These are phyloP conservation scores for Anthophora plumipes DNA, from an alignment of 2,888 invertebrate species.

Conservation along the genomic window DNA sequence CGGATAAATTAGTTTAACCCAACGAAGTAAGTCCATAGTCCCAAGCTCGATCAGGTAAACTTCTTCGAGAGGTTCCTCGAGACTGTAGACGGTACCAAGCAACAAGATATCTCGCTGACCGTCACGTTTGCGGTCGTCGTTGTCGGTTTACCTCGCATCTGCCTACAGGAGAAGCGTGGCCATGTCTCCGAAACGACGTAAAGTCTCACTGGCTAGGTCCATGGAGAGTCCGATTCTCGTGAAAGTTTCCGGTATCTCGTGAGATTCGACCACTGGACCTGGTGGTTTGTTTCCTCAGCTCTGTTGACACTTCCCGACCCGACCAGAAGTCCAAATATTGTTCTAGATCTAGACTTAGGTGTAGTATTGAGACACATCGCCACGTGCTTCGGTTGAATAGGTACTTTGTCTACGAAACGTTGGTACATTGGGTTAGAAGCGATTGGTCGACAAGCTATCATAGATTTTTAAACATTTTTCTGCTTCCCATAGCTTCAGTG, in stretches of 20 bases:
- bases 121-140: slow-evolving; percentile 71
- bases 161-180: slow-evolving; percentile 32
- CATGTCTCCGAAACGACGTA: slow-evolving; percentile 5
- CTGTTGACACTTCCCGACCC: slow-evolving; percentile 51
- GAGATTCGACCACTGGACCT: slow-evolving; percentile 11
- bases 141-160: slow-evolving; percentile 51
- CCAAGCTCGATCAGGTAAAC: slow-evolving; percentile 45
- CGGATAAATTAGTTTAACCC: slow-evolving; percentile 70
- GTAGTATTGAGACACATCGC: neutral
- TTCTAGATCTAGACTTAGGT: neutral
- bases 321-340: slow-evolving; percentile 48
- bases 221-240: neutral
- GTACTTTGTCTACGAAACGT: no score
- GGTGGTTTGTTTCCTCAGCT: slow-evolving; percentile 26
- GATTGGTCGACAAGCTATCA: no score
- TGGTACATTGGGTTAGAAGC: no score
- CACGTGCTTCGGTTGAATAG: neutral
- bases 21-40: slow-evolving; percentile 39
- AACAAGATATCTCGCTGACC: slow-evolving; percentile 68
- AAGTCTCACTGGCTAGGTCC: slow-evolving; percentile 23
- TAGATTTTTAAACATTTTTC: no score
- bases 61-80: slow-evolving; percentile 63
- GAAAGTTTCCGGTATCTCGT: slow-evolving; percentile 40
- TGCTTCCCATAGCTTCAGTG: no score
- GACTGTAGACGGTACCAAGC: slow-evolving; percentile 44